These are phyloP conservation scores for Fregetta grallaria DNA, from an alignment of 2,113 vertebrate species.

Conservation along the genomic window DNA sequence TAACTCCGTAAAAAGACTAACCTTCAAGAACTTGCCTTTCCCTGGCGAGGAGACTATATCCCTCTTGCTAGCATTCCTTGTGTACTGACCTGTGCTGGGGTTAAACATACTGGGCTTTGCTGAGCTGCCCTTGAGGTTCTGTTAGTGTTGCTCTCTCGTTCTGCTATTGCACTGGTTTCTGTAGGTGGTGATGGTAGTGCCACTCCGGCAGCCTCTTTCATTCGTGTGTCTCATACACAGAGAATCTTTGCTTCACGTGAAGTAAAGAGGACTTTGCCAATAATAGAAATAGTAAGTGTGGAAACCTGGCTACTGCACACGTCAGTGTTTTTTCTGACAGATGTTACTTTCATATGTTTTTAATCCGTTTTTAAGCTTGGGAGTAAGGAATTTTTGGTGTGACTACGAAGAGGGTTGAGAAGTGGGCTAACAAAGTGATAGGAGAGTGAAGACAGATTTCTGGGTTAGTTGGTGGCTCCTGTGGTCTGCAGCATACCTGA, in stretches of 20 bases:
- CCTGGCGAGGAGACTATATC: neutral
- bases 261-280: neutral
- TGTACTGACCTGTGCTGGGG: neutral
- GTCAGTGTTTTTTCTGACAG: neutral
- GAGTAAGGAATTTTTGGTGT: neutral
- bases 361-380: neutral
- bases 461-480: conserved; percentile 4
- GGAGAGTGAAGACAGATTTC: conserved; percentile 10
- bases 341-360: neutral
- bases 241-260: neutral
- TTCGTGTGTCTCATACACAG: accelerated
- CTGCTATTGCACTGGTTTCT: neutral
- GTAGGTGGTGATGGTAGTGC: neutral
- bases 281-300: neutral
- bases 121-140: neutral
- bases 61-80: neutral
- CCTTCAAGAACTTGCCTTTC: neutral
- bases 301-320: neutral
- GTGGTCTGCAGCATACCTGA: conserved; percentile 18
- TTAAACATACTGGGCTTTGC: neutral
- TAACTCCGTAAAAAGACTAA: neutral
- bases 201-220: neutral
- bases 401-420: neutral
- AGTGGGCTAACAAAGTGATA: neutral
- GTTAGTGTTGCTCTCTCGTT: neutral